Evolutionary conservation across 2,797 vertebrate species (phyloP).

Genomic region (Cephalopachus bancanus): DNA sequence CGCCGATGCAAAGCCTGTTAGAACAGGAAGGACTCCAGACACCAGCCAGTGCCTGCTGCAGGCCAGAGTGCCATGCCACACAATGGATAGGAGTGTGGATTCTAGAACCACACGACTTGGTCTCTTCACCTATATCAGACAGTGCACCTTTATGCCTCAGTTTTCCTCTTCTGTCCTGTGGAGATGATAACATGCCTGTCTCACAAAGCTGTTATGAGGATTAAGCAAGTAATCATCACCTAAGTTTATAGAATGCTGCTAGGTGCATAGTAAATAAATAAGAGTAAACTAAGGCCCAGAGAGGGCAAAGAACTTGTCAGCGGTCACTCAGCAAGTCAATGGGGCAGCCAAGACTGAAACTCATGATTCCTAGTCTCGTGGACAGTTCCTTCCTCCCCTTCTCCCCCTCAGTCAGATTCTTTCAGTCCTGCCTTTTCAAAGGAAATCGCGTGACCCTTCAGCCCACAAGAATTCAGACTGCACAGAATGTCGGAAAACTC

Average conservation of each 20-base stretch:
- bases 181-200: not conserved
- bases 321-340: not conserved
- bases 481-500: constrained; percentile 70
- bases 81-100: not conserved
- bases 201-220: not conserved
- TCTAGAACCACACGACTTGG: not conserved
- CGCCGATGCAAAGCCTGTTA: not conserved
- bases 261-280: not conserved
- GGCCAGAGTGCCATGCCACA: not conserved
- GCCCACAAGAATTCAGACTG: constrained; percentile 72
- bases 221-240: not conserved
- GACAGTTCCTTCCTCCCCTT: not conserved
- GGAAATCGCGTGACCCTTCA: constrained; percentile 81
- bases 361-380: constrained; percentile 68
- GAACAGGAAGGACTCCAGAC: not conserved
- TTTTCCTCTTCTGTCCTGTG: not conserved
- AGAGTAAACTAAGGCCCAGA: constrained; percentile 8
- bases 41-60: not conserved
- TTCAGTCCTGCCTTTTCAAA: constrained; percentile 67
- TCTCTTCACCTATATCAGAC: not conserved
- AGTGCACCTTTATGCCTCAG: not conserved
- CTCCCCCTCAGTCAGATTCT: constrained; percentile 55
- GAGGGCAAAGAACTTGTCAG: not conserved
- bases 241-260: not conserved
- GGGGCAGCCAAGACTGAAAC: constrained; percentile 49